These are phyloP conservation scores for Euglossa dilemma DNA, from an alignment of 1,140 invertebrate genomes.

Conservation along the genomic window DNA sequence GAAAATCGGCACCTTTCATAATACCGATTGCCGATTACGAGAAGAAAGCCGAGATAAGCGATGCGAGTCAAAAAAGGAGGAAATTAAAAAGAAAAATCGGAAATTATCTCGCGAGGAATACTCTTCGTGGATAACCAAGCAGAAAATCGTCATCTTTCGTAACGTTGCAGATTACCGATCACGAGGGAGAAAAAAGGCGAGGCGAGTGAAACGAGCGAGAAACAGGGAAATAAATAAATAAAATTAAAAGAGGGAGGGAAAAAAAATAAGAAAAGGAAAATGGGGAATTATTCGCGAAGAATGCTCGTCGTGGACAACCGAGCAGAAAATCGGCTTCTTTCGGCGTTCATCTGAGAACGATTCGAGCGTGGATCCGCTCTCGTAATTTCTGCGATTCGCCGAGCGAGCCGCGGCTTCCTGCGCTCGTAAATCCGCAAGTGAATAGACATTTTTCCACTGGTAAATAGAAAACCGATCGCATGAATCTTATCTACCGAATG, in stretches of 20 bases:
- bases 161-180: too few species aligned
- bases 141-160: too few species aligned
- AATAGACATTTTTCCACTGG: too few species aligned
- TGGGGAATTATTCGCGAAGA: constrained; percentile 3
- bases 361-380: constrained; percentile 20
- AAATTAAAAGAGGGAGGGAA: background rate
- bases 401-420: background rate
- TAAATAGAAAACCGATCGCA: background rate
- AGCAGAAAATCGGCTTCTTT: constrained; percentile 23
- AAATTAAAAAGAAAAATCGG: too few species aligned
- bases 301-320: background rate
- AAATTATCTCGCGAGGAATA: too few species aligned
- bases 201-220: background rate
- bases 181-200: too few species aligned
- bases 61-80: too few species aligned
- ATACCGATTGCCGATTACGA: too few species aligned
- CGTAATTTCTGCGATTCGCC: background rate
- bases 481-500: background rate
- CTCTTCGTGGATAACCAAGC: too few species aligned
- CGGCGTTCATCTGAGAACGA: background rate
- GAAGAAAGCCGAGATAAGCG: too few species aligned
- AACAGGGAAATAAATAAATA: background rate
- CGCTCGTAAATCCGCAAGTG: background rate
- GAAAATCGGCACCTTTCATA: too few species aligned
- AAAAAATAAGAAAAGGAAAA: background rate